Conservation (phyloP, 2,888 invertebrate species). For the Stramonita haemastoma region DNA sequence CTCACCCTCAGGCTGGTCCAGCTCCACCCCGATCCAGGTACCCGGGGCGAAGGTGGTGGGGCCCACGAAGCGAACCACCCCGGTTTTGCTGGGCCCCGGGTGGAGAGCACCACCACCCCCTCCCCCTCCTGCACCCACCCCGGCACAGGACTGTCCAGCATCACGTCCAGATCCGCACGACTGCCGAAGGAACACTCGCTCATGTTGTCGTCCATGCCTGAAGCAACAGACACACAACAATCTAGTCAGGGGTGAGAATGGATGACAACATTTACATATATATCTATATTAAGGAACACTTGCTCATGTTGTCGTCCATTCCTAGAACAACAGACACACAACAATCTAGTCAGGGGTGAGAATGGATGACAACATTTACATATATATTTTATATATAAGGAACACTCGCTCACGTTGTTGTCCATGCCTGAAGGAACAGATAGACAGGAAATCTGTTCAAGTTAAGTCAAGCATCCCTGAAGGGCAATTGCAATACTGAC, state of each 20-base stretch:
- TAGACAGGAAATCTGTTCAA: too few species aligned
- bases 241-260: too few species aligned
- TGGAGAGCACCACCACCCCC: constrained; percentile 72
- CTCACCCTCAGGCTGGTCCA: constrained; percentile 93
- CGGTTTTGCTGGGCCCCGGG: constrained; percentile 85
- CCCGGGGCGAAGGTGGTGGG: constrained; percentile 89
- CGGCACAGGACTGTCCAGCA: constrained; percentile 82
- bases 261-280: too few species aligned
- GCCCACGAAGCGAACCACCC: constrained; percentile 90
- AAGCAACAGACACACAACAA: background rate
- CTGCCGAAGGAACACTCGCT: constrained; percentile 80
- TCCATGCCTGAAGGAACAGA: constrained; percentile 71
- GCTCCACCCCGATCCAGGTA: constrained; percentile 94
- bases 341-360: too few species aligned
- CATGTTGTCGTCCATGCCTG: constrained; percentile 78
- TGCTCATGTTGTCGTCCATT: too few species aligned
- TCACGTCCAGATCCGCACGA: constrained; percentile 74
- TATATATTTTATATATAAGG: too few species aligned
- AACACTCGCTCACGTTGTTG: constrained; percentile 78
- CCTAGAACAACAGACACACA: too few species aligned
- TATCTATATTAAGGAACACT: too few species aligned
- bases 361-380: too few species aligned
- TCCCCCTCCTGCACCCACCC: constrained; percentile 86
- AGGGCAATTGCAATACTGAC: too few species aligned
- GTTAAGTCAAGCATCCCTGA: too few species aligned